phyloP scores from a whole-genome alignment of 2,888 invertebrate genomes.

The Kuschelorhynchus macadamiae region DNA sequence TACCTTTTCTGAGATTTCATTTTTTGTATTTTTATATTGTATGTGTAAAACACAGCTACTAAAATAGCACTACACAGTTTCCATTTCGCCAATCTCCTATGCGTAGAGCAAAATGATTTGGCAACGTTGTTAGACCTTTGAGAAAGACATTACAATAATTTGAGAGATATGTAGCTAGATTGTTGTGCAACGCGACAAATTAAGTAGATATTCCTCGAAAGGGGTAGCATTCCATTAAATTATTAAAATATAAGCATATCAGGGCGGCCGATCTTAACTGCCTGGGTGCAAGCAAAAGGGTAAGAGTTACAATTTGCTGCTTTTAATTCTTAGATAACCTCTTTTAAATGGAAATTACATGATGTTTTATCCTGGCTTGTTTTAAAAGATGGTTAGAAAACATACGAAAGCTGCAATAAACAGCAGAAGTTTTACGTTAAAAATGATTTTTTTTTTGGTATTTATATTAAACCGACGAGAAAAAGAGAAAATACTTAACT shows the following conservation, averaged over 20 bases:
- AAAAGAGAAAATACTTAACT: no score
- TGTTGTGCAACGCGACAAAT: conserved; percentile 48
- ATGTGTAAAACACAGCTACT: no score
- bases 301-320: conserved; percentile 43
- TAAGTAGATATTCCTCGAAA: conserved; percentile 55
- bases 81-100: no score
- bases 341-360: conserved; percentile 47
- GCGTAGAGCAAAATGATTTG: no score
- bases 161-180: conserved; percentile 49
- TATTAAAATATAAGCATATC: conserved; percentile 56
- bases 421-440: conserved; percentile 5
- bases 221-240: conserved; percentile 58
- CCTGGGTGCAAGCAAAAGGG: conserved; percentile 43
- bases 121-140: conserved; percentile 25
- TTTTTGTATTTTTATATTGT: no score
- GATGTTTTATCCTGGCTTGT: conserved; percentile 20
- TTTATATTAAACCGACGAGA: no score
- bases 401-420: conserved; percentile 28
- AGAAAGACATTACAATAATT: conserved; percentile 47
- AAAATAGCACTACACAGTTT: no score
- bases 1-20: no score
- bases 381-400: conserved; percentile 1
- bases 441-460: no score
- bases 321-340: conserved; percentile 47
- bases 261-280: conserved; percentile 47